phyloP scores from a whole-genome alignment of 2,113 vertebrate genomes.

The Spea multiplicata region DNA sequence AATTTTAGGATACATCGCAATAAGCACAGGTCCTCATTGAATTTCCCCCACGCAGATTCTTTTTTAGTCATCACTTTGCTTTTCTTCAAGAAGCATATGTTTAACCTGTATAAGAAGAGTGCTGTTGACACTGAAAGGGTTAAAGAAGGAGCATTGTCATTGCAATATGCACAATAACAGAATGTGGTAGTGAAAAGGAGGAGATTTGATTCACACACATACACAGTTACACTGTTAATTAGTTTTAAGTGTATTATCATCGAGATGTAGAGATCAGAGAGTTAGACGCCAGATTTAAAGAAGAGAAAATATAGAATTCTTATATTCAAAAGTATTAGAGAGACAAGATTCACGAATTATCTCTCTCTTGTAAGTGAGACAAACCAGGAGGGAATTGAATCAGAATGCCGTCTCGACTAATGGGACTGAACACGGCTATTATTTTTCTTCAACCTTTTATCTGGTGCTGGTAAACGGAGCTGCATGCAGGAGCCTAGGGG shows the following conservation, averaged over 20 bases:
- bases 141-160: too few species aligned
- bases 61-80: too few species aligned
- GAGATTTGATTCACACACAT: too few species aligned
- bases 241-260: constrained; percentile 24
- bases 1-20: too few species aligned
- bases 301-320: background rate
- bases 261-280: constrained; percentile 18
- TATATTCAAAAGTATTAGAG: constrained; percentile 3
- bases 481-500: constrained; percentile 29
- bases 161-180: too few species aligned
- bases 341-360: constrained; percentile 42
- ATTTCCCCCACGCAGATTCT: too few species aligned
- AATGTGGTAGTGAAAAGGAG: too few species aligned
- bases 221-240: too few species aligned
- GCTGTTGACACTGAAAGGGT: too few species aligned
- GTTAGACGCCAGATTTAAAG: constrained; percentile 38
- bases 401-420: constrained; percentile 43
- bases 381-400: constrained; percentile 43
- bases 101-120: too few species aligned
- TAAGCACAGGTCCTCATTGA: too few species aligned
- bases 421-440: constrained; percentile 44
- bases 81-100: too few species aligned
- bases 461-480: constrained; percentile 43
- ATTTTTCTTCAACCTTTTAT: constrained; percentile 45
- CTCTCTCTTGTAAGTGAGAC: constrained; percentile 38